phyloP scores from a whole-genome alignment of 2,113 vertebrate species.

The Cavia porcellus region DNA sequence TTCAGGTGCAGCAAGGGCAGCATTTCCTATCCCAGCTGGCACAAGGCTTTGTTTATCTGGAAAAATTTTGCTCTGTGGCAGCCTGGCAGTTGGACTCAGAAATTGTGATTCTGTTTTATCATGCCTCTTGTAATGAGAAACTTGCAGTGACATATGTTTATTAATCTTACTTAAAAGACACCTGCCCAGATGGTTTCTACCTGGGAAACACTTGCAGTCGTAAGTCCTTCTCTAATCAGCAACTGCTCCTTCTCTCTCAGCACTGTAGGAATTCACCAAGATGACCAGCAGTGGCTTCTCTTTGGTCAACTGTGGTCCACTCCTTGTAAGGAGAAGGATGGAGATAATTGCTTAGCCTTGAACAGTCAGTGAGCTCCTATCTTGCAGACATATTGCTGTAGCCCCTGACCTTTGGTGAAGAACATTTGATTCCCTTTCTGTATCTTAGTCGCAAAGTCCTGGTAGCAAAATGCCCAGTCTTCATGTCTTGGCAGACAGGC shows the following conservation, averaged over 20 bases:
- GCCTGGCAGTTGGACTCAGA: constrained; percentile 58
- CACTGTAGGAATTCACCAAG: not conserved
- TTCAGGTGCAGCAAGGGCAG: not conserved
- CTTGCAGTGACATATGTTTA: constrained; percentile 78
- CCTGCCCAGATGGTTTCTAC: constrained; percentile 77
- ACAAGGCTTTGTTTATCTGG: constrained; percentile 46
- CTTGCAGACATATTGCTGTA: constrained; percentile 15
- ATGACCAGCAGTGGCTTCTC: constrained; percentile 64
- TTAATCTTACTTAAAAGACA: constrained; percentile 82
- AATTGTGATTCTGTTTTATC: constrained; percentile 63
- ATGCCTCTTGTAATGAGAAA: constrained; percentile 59
- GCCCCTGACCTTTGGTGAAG: constrained; percentile 89
- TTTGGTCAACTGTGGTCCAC: constrained; percentile 54
- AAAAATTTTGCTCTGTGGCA: constrained; percentile 42
- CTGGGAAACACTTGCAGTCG: constrained; percentile 71
- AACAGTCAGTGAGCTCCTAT: constrained; percentile 49
- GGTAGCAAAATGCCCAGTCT: constrained; percentile 89
- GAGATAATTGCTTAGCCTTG: constrained; percentile 64
- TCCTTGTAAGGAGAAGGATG: not conserved
- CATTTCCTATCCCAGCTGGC: constrained; percentile 42
- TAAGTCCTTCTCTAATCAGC: constrained; percentile 77
- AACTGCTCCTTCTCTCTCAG: constrained; percentile 66
- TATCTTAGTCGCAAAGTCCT: constrained; percentile 89
- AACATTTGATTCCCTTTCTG: constrained; percentile 88
- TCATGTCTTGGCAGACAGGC: constrained; percentile 86